Percentiles rank a stretch among this genome's conserved stretches.
These are phyloP conservation scores for Iguana delicatissima DNA, from an alignment of 2,797 vertebrate genomes.

Conservation along the genomic window DNA sequence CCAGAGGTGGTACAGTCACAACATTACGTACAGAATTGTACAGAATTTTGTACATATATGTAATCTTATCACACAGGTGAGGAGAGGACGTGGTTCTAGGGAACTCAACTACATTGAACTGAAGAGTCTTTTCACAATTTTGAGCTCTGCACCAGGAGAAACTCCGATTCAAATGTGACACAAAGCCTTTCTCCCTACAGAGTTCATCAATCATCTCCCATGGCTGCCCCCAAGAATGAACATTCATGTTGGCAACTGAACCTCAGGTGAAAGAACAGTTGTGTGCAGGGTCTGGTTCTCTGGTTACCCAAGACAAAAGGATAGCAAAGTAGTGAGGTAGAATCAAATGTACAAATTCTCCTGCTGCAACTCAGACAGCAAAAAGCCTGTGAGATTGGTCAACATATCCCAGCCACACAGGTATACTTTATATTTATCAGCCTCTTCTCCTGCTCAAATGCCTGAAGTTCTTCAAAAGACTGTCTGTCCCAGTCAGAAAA, in stretches of 20 bases:
- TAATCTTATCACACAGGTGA: neutral
- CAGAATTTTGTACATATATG: no score
- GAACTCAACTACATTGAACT: neutral
- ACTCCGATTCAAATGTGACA: conserved; percentile 3
- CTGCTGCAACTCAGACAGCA: conserved; percentile 50
- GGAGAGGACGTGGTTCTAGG: no score
- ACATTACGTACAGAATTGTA: no score
- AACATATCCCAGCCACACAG: conserved; percentile 39
- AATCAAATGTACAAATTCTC: conserved; percentile 45
- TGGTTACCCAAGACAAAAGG: conserved; percentile 39
- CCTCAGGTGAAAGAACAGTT: conserved; percentile 35
- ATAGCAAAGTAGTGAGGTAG: conserved; percentile 44
- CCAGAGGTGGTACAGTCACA: no score
- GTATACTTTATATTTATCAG: conserved; percentile 17
- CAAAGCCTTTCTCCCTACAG: neutral
- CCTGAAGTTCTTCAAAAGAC: conserved; percentile 26
- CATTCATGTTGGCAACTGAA: conserved; percentile 35
- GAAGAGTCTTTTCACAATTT: neutral
- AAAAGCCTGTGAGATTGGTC: conserved; percentile 31
- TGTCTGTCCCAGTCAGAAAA: conserved; percentile 45
- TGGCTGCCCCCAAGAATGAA: conserved; percentile 2
- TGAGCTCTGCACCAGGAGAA: neutral
- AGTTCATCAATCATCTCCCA: neutral
- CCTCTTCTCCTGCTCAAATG: conserved; percentile 18
- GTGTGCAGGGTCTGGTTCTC: conserved; percentile 20